Base-by-base conservation (phyloP, 2,113 vertebrate genomes). In the Engystomops pustulosus region DNA sequence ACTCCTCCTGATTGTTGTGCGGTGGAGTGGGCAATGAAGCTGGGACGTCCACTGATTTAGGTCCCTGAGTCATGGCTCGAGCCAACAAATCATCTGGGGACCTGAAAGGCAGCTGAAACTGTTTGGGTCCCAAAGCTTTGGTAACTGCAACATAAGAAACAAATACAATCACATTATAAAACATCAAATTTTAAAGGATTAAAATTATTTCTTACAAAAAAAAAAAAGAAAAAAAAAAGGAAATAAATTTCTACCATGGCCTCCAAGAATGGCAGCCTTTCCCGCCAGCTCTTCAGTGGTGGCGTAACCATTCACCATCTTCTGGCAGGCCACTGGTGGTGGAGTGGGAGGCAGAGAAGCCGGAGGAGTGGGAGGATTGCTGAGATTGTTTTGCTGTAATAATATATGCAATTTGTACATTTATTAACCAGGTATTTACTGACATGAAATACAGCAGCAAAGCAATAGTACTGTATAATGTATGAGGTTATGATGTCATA, bases 311-410 rank as follows among this genome's bases (percentile, higher is more conserved):
- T 99, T 99, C 15, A 97, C 90, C 90, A 99, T 88, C 86, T 99
- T 99, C 93, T 96, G 97, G 87, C 95, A 95, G 17, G 92, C 91
- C 20, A 96, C 92, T 0, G 98, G 98, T 0, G 98, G 98, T 0
- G 98, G 98, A 0, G 98, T 99, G 75, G 98, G 98, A 74, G 98
- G 98, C 79, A 99, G 95, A 36, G 98, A 99, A 83, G 98, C 98
- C 1, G 98, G 98, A 0, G 98, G 98, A 0, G 98, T 99, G 10
- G 98, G 97, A 77, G 98, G 98, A 88, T 99, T 99, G 90, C 97
- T 98, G 89, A 99, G 91, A 87, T 99, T 99, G 91, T 98, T 98
- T 94, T 99, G 97, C 94, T 99, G 93, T 86, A 86, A 12, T 88
- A 90, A 87, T 90, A 71, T 15, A 70, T 1, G 36, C 20, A 41